phyloP scores from a whole-genome alignment of 2,113 vertebrate species.

The Psittacula cyanocephala region DNA sequence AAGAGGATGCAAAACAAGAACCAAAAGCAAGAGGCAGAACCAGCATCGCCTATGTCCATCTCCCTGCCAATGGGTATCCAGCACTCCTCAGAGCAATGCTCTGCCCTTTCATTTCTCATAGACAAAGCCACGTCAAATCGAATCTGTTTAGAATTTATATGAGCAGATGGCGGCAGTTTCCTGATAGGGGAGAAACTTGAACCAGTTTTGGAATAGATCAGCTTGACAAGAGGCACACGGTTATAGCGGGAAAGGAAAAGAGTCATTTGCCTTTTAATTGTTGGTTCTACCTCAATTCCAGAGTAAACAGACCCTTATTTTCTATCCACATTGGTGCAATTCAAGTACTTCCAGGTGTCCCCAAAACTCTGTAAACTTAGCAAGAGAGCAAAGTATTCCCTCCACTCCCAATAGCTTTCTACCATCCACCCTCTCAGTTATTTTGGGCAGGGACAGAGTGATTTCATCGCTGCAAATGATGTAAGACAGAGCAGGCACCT shows the following conservation, averaged over 20 bases:
- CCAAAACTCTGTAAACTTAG: not conserved
- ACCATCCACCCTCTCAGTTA: not conserved
- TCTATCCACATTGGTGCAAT: not conserved
- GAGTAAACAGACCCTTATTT: not conserved
- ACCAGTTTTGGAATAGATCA: not conserved
- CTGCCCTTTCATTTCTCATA: not conserved
- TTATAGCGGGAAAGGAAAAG: not conserved
- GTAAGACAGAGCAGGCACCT: not conserved
- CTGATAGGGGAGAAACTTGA: not conserved
- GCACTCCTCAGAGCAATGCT: not conserved
- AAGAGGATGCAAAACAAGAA: not conserved
- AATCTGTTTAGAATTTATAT: not conserved
- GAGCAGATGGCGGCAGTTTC: not conserved
- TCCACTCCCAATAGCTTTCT: not conserved
- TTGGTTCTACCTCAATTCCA: constrained; percentile 3
- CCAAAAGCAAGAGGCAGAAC: not conserved
- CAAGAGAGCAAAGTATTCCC: not conserved
- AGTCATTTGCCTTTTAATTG: not conserved
- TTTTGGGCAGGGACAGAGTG: not conserved
- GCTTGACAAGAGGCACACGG: not conserved
- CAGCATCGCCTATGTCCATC: not conserved
- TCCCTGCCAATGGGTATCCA: not conserved
- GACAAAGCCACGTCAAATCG: not conserved
- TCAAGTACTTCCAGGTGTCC: not conserved
- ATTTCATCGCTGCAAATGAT: not conserved